Conservation (phyloP, 2,113 vertebrate genomes). For the Tragelaphus scriptus region DNA sequence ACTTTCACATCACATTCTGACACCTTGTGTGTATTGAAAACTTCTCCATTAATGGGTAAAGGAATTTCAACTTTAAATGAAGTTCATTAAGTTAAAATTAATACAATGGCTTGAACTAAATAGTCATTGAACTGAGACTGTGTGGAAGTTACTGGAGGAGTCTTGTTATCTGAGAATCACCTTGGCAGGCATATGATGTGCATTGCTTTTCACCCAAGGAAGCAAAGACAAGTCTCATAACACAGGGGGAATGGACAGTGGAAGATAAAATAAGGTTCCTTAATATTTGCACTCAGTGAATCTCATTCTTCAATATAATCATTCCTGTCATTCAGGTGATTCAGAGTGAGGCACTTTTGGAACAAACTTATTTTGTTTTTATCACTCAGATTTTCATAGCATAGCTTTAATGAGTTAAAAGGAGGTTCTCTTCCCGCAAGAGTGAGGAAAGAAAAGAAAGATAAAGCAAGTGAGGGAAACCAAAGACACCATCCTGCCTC, state of each 20-base stretch:
- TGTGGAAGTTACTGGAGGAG: not conserved
- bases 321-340: not conserved
- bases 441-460: not conserved
- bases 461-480: not conserved
- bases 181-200: not conserved
- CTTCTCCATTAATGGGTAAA: not conserved
- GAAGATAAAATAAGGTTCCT: not conserved
- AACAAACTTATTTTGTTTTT: not conserved
- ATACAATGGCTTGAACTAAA: not conserved
- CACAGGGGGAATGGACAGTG: too few relatives aligned
- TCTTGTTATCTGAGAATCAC: not conserved
- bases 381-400: not conserved
- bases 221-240: not conserved
- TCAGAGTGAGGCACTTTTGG: not conserved
- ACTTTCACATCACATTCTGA: not conserved
- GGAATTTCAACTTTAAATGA: not conserved
- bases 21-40: not conserved
- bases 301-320: not conserved
- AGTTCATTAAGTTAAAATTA: not conserved
- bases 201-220: not conserved
- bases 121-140: not conserved
- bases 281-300: not conserved
- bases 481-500: not conserved
- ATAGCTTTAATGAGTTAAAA: not conserved
- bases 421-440: not conserved